Conservation (phyloP, 2,888 invertebrate genomes). For the Reticulitermes lucifugus region DNA sequence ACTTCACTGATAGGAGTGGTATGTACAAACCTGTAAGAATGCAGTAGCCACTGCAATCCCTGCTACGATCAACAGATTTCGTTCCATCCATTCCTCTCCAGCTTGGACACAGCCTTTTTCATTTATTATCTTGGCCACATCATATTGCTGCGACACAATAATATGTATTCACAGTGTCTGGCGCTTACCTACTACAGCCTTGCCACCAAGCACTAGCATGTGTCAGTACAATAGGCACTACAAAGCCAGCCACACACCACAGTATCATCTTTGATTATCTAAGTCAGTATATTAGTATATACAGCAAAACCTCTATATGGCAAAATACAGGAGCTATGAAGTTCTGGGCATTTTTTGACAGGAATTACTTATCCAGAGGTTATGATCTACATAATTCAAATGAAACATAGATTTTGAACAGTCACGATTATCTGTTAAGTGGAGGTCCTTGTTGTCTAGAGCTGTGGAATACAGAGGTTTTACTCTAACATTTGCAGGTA, state of each 20-base stretch:
- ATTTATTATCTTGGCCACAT: constrained; percentile 82
- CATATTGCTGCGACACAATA: constrained; percentile 71
- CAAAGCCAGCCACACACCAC: neutral
- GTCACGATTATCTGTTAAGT: too few species aligned
- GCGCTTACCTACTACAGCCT: neutral
- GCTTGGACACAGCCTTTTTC: constrained; percentile 95
- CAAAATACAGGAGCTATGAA: too few species aligned
- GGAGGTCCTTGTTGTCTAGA: too few species aligned
- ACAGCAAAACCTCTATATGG: too few species aligned
- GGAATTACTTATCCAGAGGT: too few species aligned
- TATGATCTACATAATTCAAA: too few species aligned
- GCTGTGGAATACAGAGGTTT: too few species aligned
- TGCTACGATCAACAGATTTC: constrained; percentile 92
- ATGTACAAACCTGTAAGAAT: constrained; percentile 91
- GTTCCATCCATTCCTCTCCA: constrained; percentile 95
- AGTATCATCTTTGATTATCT: neutral
- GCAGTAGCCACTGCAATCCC: constrained; percentile 89
- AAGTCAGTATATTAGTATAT: neutral
- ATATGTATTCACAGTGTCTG: neutral
- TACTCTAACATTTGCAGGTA: too few species aligned
- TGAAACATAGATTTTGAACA: too few species aligned
- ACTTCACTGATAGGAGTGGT: neutral
- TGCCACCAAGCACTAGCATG: constrained; percentile 5
- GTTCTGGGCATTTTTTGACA: too few species aligned
- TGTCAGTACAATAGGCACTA: neutral